Base-by-base conservation (phyloP, 2,113 vertebrate genomes). In the Dolichotis patagonum region DNA sequence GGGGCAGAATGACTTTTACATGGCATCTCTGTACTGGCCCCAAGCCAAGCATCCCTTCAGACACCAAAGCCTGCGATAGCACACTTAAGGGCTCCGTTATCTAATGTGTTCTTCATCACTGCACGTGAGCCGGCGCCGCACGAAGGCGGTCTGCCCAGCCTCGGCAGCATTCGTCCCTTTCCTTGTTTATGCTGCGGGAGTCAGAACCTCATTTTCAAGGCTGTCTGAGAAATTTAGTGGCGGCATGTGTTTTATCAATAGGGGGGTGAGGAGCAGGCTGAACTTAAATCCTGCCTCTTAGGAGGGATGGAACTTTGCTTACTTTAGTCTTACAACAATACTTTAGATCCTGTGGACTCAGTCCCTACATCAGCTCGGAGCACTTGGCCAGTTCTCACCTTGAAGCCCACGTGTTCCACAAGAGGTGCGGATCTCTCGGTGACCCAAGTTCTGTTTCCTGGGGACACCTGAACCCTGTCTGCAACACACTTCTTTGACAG, bases 41-140 rank as follows among this genome's bases (percentile, higher is more conserved):
- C 3, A 19, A 38, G 16, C n/a, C 5, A 12, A 54, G 32, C n/a
- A 30, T 85, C 10, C 56, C 6, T 91, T 28, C 7, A 6, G 14
- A n/a, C 24, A 41, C 84, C 87, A 28, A n/a, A 85, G 22, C 62
- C 9, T 13, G 7, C 30, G 43, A 11, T 0, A 16, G 22, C 8
- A 4, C 1, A 0, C 28, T 8, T 0, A 0, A 0, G n/a, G n/a
- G 35, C 71, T 7, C 2, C 52, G 75, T 7, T 12, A 16, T 3
- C 19, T 30, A 13, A 82, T 19, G 22, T 17, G 3, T 52, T 35
- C 30, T 56, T 12, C 3, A 3, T 88, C 16, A 11, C 8, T 43
- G 54, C 0, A 0, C 22, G 49, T 71, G 77, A 67, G 32, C 46
- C 35, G 9, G 9, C 28, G 4, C 54, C 19, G 7, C 3, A n/a